phyloP scores from a whole-genome alignment of 2,797 vertebrate genomes.

The Carduelis carduelis region DNA sequence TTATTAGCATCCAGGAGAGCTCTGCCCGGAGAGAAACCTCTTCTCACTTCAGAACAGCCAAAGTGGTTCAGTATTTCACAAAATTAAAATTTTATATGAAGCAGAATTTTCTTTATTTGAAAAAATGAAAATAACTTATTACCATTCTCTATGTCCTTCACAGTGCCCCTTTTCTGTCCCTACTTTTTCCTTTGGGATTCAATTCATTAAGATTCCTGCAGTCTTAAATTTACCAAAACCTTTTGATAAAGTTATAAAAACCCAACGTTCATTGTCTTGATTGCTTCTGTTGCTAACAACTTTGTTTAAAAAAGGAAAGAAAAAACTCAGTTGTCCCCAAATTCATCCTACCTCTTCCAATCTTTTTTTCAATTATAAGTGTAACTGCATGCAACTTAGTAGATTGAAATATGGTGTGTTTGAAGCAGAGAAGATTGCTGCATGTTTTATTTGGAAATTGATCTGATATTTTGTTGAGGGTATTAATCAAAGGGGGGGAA shows the following conservation, averaged over 20 bases:
- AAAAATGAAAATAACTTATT: background rate
- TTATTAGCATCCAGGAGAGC: background rate
- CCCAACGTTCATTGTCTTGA: accelerated
- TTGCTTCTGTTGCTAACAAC: background rate
- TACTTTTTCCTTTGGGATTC: background rate
- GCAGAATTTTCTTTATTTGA: background rate
- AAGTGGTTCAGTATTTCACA: background rate
- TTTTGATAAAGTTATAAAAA: background rate
- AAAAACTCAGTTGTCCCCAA: background rate
- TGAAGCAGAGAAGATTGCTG: background rate
- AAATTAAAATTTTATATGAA: background rate
- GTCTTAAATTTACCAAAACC: background rate
- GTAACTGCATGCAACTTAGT: background rate
- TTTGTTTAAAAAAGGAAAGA: background rate
- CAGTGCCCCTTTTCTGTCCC: background rate
- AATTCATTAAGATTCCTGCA: background rate
- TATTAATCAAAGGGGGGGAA: background rate
- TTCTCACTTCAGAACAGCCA: background rate
- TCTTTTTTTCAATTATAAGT: background rate
- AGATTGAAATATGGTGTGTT: background rate
- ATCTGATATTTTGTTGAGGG: background rate
- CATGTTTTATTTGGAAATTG: background rate
- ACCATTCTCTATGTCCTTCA: background rate
- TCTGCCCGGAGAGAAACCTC: background rate
- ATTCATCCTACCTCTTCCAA: background rate